phyloP scores from a whole-genome alignment of 2,113 vertebrate genomes.

The Malurus alboscapulatus region DNA sequence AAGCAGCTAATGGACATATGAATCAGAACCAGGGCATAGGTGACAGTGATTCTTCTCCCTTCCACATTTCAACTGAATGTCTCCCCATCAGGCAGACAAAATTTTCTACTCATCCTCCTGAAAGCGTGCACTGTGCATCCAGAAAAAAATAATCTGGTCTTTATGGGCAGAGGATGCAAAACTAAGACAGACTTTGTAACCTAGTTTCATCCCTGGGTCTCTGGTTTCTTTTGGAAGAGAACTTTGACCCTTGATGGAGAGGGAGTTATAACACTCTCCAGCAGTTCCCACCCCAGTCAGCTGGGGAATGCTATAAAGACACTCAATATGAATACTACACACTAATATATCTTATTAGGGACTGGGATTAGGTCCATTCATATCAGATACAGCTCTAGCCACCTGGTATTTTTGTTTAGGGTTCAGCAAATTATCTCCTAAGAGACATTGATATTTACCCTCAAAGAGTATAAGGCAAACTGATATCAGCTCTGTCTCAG shows the following conservation, averaged over 20 bases:
- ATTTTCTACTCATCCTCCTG: background rate
- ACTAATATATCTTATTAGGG: background rate
- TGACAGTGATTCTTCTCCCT: accelerated
- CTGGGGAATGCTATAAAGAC: background rate
- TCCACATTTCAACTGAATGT: background rate
- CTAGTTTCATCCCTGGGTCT: background rate
- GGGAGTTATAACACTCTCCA: background rate
- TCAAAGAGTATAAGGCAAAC: background rate
- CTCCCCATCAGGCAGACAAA: background rate
- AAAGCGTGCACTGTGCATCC: accelerated
- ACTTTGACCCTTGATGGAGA: background rate
- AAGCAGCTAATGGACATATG: background rate
- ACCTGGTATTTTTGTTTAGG: background rate
- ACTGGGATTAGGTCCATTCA: background rate
- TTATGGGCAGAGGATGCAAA: background rate
- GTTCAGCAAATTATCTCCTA: background rate
- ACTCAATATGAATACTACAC: background rate
- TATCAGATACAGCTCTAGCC: background rate
- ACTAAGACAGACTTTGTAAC: background rate
- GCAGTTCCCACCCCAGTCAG: background rate
- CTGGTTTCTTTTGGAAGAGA: background rate
- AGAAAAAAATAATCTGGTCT: background rate
- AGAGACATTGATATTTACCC: background rate
- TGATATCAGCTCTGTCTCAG: background rate
- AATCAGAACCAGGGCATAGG: background rate